A percentile compares a stretch with the other conserved stretches of the same genome.
Conservation (phyloP, 2,888 invertebrate genomes). For the Cataglyphis rosenhaueri region DNA sequence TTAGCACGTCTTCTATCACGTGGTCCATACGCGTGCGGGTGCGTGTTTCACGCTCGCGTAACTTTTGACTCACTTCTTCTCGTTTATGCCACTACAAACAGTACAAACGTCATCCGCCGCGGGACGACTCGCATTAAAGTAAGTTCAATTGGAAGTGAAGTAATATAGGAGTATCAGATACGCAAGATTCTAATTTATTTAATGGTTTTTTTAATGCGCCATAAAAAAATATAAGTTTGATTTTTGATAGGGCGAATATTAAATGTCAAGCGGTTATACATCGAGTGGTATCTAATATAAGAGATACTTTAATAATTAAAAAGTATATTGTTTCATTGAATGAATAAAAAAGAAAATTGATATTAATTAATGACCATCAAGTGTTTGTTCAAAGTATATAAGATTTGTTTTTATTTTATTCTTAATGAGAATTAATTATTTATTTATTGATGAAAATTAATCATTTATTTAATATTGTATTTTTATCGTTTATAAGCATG, state of each 20-base stretch:
- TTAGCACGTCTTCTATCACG: not conserved
- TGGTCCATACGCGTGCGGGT: conserved; percentile 4
- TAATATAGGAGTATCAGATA: not conserved
- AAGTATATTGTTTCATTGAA: not conserved
- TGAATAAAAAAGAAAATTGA: not conserved
- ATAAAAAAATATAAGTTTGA: not conserved
- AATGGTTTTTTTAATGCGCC: not conserved
- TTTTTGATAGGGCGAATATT: conserved; percentile 24
- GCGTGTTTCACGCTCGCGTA: not conserved
- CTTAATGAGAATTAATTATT: not conserved
- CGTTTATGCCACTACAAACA: not conserved
- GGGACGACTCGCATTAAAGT: not conserved
- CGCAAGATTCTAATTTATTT: not conserved
- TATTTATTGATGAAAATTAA: not conserved
- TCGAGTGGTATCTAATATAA: not conserved
- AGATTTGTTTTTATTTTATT: not conserved
- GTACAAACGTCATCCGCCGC: not conserved
- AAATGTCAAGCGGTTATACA: conserved; percentile 30
- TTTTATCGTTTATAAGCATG: not conserved
- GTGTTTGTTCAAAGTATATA: not conserved
- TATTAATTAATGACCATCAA: not conserved
- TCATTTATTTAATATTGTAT: too few relatives aligned
- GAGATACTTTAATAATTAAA: not conserved
- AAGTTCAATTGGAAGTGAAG: conserved; percentile 7
- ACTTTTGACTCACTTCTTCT: not conserved